Conservation (phyloP, 1,140 invertebrate species). For the Brachionus rotundiformis region DNA sequence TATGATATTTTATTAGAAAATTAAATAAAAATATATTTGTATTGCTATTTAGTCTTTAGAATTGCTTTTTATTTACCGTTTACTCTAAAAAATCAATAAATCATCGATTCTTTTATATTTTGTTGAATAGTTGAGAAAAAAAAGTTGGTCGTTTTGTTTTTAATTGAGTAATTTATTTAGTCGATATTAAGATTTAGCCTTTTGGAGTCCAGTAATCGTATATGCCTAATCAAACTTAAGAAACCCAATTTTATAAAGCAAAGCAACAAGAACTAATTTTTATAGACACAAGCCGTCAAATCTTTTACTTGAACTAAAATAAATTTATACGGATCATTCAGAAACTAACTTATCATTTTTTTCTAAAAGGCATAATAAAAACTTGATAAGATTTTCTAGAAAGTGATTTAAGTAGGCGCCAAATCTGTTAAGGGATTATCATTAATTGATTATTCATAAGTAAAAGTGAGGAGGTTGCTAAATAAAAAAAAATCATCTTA, state of each 20-base stretch:
- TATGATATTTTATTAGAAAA: not conserved
- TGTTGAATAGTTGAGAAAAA: not conserved
- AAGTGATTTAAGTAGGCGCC: not conserved
- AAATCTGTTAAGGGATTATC: not conserved
- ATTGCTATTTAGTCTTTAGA: no score
- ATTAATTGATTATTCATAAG: not conserved
- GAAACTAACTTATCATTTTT: no score
- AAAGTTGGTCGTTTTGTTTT: not conserved
- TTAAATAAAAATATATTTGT: no score
- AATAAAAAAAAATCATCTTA: not conserved
- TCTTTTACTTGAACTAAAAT: not conserved
- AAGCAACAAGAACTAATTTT: not conserved
- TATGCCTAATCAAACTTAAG: not conserved
- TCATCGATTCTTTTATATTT: not conserved
- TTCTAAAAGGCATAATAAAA: no score
- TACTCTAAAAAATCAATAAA: constrained; percentile 23
- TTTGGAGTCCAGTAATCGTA: not conserved
- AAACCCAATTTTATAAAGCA: not conserved
- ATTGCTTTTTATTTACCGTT: no score
- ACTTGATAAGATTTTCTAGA: not conserved
- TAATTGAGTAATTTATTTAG: no score
- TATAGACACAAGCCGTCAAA: not conserved
- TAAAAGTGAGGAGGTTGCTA: not conserved
- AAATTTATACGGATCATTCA: no score
- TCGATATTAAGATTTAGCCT: not conserved